phyloP scores from a whole-genome alignment of 2,888 invertebrate species.

The Chymomyza amoena region DNA sequence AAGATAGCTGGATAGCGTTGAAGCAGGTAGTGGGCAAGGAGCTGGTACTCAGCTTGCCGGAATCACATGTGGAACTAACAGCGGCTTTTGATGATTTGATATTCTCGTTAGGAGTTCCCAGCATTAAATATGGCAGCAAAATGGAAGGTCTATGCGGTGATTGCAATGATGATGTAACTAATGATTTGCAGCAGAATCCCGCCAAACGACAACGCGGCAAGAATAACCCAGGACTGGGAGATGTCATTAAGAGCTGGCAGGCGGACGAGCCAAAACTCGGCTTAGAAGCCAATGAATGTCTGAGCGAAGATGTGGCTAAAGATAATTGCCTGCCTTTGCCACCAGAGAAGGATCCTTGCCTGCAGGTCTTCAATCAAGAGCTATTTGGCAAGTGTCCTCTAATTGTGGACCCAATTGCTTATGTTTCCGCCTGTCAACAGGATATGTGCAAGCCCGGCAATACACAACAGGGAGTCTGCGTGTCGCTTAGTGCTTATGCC shows the following conservation, averaged over 20 bases:
- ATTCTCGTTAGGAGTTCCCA: slow-evolving; percentile 84
- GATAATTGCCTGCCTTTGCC: slow-evolving; percentile 81
- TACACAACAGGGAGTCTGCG: slow-evolving; percentile 82
- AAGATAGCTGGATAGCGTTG: slow-evolving; percentile 82
- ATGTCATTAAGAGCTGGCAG: slow-evolving; percentile 82
- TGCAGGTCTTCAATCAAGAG: slow-evolving; percentile 81
- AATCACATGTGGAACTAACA: slow-evolving; percentile 86
- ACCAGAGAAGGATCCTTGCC: slow-evolving; percentile 84
- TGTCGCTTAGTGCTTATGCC: slow-evolving; percentile 85
- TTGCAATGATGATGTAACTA: slow-evolving; percentile 82
- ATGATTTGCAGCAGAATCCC: slow-evolving; percentile 82
- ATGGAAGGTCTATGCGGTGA: slow-evolving; percentile 91
- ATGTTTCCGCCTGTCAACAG: slow-evolving; percentile 85
- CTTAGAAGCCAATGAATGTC: slow-evolving; percentile 80
- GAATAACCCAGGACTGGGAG: slow-evolving; percentile 51
- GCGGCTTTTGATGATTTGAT: slow-evolving; percentile 79
- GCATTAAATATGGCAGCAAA: slow-evolving; percentile 84
- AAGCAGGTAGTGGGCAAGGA: slow-evolving; percentile 82
- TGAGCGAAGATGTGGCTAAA: slow-evolving; percentile 79
- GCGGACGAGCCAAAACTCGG: slow-evolving; percentile 79
- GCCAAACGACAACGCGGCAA: slow-evolving; percentile 69
- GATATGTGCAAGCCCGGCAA: slow-evolving; percentile 82
- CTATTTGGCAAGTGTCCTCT: slow-evolving; percentile 86
- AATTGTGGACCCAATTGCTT: slow-evolving; percentile 85
- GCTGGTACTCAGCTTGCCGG: slow-evolving; percentile 82